Percentiles rank a stretch among this genome's conserved stretches.
phyloP scores from a whole-genome alignment of 2,797 vertebrate genomes.

The Todus mexicanus region DNA sequence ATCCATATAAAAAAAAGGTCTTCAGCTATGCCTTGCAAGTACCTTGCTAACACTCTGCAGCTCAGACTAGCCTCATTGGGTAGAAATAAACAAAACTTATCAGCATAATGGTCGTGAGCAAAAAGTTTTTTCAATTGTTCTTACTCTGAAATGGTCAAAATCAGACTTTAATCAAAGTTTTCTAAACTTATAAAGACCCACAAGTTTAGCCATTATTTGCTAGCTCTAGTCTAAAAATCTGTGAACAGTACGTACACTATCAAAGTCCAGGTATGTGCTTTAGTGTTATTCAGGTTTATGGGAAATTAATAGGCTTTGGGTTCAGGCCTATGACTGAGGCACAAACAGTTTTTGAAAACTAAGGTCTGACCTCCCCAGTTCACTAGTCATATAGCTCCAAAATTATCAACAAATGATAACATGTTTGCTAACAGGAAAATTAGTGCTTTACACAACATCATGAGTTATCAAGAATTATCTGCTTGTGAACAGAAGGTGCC shows the following conservation, averaged over 20 bases:
- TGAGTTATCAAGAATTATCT: accelerated
- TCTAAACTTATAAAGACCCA: background rate
- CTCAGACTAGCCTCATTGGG: background rate
- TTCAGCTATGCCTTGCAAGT: background rate
- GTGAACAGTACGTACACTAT: background rate
- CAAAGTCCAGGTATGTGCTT: background rate
- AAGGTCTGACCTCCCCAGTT: background rate
- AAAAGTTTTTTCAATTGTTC: background rate
- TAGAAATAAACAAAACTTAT: background rate
- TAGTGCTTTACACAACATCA: background rate
- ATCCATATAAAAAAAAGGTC: background rate
- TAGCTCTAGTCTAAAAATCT: background rate
- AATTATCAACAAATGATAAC: background rate
- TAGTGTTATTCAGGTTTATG: background rate
- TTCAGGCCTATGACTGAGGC: background rate
- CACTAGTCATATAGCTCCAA: background rate
- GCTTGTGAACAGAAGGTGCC: background rate
- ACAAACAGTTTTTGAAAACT: background rate
- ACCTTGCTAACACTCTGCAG: background rate
- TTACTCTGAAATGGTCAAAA: background rate
- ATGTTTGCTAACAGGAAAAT: background rate
- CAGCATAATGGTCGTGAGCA: background rate
- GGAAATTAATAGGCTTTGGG: background rate
- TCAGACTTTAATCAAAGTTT: background rate
- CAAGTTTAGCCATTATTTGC: background rate